phyloP scores from a whole-genome alignment of 2,888 invertebrate genomes.

The Marasmarcha lunaedactyla region DNA sequence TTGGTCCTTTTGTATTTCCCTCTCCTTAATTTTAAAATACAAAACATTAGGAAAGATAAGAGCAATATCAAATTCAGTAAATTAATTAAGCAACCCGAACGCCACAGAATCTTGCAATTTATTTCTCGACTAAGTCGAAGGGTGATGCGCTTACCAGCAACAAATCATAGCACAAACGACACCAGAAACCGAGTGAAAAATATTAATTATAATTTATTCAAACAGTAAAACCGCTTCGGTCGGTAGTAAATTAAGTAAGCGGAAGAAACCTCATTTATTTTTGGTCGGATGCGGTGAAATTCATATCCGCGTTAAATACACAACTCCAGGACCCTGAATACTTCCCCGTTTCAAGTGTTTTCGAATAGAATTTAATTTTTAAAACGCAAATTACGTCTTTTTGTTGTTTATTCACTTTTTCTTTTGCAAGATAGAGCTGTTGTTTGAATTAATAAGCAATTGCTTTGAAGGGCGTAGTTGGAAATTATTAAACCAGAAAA shows the following conservation, averaged over 20 bases:
- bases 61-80: too few relatives aligned
- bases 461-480: too few relatives aligned
- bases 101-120: too few relatives aligned
- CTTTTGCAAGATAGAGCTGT: too few relatives aligned
- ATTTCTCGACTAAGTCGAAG: too few relatives aligned
- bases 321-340: constrained; percentile 47
- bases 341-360: constrained; percentile 35
- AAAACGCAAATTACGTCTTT: constrained; percentile 56
- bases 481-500: too few relatives aligned
- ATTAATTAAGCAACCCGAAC: too few relatives aligned
- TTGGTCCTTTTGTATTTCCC: too few relatives aligned
- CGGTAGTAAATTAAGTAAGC: constrained; percentile 65
- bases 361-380: constrained; percentile 62
- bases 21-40: too few relatives aligned
- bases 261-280: constrained; percentile 69
- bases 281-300: constrained; percentile 65
- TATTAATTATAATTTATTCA: constrained; percentile 65
- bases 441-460: too few relatives aligned
- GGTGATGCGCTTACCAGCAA: too few relatives aligned
- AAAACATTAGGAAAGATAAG: too few relatives aligned
- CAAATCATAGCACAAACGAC: constrained; percentile 19
- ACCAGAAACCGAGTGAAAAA: constrained; percentile 45
- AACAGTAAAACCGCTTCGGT: constrained; percentile 43
- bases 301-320: constrained; percentile 67
- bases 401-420: constrained; percentile 59